phyloP scores from a whole-genome alignment of 2,113 vertebrate species.

The Brachionichthys hirsutus region DNA sequence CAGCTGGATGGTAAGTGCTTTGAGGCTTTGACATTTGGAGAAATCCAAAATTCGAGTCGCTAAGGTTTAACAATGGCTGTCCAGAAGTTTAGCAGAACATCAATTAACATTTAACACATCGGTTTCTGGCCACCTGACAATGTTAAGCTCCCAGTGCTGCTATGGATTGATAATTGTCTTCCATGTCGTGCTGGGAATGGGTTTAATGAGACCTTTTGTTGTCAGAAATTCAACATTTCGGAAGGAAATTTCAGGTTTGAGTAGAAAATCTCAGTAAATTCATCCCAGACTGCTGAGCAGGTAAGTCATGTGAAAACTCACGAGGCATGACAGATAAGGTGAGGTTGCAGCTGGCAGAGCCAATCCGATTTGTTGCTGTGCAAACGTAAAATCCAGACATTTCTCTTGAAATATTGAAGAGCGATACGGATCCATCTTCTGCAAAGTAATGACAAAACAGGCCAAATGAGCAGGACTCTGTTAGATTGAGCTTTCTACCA shows the following conservation, averaged over 20 bases:
- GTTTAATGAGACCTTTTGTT: neutral
- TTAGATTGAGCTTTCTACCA: neutral
- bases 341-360: conserved; percentile 79
- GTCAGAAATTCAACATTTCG: too few relatives aligned
- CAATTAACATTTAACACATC: too few relatives aligned
- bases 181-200: too few relatives aligned
- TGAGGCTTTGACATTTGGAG: too few relatives aligned
- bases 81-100: too few relatives aligned
- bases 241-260: too few relatives aligned
- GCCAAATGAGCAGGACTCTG: neutral
- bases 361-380: conserved; percentile 79
- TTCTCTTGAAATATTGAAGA: conserved; percentile 86
- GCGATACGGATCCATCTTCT: conserved; percentile 71
- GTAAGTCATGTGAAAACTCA: conserved; percentile 70
- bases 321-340: conserved; percentile 80
- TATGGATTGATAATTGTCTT: too few relatives aligned
- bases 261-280: neutral
- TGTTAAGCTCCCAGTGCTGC: too few relatives aligned
- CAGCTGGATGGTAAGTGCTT: too few relatives aligned
- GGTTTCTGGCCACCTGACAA: too few relatives aligned
- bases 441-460: conserved; percentile 34
- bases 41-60: too few relatives aligned
- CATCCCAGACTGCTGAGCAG: neutral
- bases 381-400: conserved; percentile 87
- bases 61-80: too few relatives aligned